phyloP scores from a whole-genome alignment of 2,888 invertebrate genomes.

The Argyresthia albistria region DNA sequence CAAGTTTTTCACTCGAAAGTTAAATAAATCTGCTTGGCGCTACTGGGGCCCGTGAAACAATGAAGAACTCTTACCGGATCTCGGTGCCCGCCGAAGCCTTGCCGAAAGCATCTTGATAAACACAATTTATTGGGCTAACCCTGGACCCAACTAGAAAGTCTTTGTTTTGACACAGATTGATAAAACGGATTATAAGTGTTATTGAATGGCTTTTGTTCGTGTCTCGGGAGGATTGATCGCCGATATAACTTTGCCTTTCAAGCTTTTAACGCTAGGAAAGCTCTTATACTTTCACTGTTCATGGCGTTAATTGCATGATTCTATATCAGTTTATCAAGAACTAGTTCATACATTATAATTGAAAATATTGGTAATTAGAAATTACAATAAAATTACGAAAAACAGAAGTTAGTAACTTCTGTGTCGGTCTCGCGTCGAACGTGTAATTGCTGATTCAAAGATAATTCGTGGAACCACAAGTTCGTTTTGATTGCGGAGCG shows the following conservation, averaged over 20 bases:
- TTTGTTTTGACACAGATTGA: constrained; percentile 36
- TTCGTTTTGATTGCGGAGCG: no score
- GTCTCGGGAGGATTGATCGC: not conserved
- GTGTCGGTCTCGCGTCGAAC: no score
- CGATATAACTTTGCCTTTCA: constrained; percentile 1
- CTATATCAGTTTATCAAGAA: no score
- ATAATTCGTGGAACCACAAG: no score
- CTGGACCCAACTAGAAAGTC: constrained; percentile 28
- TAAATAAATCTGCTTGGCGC: constrained; percentile 43
- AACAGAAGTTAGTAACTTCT: no score
- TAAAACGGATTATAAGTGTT: constrained; percentile 19
- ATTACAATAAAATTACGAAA: no score
- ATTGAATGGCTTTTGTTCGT: constrained; percentile 16
- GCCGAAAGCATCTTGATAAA: constrained; percentile 37
- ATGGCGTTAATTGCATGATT: no score
- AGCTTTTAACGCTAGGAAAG: constrained; percentile 3
- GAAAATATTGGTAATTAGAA: no score
- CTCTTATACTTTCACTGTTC: constrained; percentile 1
- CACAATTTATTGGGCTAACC: constrained; percentile 30
- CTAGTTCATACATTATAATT: no score
- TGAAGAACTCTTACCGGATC: constrained; percentile 30
- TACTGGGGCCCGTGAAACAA: constrained; percentile 27
- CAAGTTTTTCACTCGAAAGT: not conserved
- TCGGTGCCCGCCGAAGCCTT: constrained; percentile 13
- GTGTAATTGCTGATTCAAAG: no score